Evolutionary conservation across 2,888 invertebrate species (phyloP).

Genomic region (Rhagonycha fulva): DNA sequence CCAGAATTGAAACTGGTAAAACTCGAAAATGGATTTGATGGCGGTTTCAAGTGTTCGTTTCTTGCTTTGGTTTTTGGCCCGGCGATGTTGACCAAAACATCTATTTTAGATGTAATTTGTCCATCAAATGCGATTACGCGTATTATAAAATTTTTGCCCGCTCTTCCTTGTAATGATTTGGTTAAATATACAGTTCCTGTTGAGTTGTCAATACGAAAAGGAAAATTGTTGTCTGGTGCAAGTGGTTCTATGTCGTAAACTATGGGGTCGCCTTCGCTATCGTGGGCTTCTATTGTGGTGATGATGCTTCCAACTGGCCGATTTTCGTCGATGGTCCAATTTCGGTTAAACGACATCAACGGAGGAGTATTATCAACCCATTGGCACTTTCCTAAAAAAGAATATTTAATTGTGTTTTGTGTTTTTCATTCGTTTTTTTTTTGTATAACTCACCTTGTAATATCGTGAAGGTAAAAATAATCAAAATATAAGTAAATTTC

Average conservation of each 20-base stretch:
- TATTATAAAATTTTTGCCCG: slow-evolving; percentile 67
- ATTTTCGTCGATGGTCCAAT: slow-evolving; percentile 75
- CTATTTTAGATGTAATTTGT: slow-evolving; percentile 65
- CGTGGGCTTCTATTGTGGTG: slow-evolving; percentile 70
- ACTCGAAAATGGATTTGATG: slow-evolving; percentile 41
- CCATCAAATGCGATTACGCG: slow-evolving; percentile 73
- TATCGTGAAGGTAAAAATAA: neutral
- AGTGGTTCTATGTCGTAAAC: slow-evolving; percentile 70
- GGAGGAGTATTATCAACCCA: slow-evolving; percentile 67
- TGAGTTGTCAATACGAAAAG: slow-evolving; percentile 75
- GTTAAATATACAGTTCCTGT: slow-evolving; percentile 81
- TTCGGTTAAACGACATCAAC: slow-evolving; percentile 69
- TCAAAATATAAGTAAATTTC: slow-evolving; percentile 1
- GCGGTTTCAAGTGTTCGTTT: slow-evolving; percentile 34
- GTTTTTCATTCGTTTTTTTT: neutral
- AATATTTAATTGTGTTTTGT: neutral
- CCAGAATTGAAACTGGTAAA: slow-evolving; percentile 30
- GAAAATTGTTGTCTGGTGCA: slow-evolving; percentile 58
- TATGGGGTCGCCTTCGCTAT: slow-evolving; percentile 66
- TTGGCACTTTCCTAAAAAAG: slow-evolving; percentile 30
- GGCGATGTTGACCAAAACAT: slow-evolving; percentile 68
- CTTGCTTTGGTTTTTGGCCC: slow-evolving; percentile 49
- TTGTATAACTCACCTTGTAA: neutral
- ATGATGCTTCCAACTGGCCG: slow-evolving; percentile 75
- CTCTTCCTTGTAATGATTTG: slow-evolving; percentile 74